Evolutionary conservation across 2,113 vertebrate genomes (phyloP).

Genomic region (Mungos mungo): DNA sequence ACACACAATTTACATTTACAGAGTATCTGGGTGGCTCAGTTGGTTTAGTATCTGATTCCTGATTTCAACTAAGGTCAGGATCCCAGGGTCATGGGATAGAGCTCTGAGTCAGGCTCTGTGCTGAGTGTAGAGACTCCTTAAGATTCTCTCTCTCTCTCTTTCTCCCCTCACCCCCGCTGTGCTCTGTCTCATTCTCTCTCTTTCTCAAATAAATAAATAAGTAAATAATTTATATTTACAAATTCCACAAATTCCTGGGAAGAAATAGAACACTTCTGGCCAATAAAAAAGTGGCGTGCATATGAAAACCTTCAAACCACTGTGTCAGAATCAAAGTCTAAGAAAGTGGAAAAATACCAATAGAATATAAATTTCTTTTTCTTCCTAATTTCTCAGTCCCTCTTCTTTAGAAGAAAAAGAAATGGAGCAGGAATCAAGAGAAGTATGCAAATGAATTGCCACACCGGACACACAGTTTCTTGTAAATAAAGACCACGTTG

Average conservation of each 20-base stretch:
- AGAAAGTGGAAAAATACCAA: not conserved
- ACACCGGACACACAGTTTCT: not conserved
- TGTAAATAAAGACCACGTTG: not conserved
- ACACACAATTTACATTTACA: not conserved
- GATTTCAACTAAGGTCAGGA: no score
- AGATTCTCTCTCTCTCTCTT: no score
- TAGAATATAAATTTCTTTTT: not conserved
- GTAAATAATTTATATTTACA: not conserved
- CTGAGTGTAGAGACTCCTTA: no score
- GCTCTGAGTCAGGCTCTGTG: no score
- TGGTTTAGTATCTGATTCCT: no score
- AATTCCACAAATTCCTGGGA: not conserved
- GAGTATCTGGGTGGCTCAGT: no score
- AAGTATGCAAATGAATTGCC: not conserved
- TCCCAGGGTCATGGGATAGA: no score
- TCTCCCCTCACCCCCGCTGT: no score
- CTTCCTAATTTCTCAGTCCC: not conserved
- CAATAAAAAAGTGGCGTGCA: not conserved
- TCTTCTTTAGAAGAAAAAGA: not conserved
- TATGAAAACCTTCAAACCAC: not conserved
- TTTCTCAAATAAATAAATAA: no score
- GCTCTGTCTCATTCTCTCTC: no score
- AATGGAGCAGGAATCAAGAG: not conserved
- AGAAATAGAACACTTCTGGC: not conserved
- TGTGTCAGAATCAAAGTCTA: not conserved